These are phyloP conservation scores for Candidula unifasciata DNA, from an alignment of 2,888 invertebrate species.

Conservation along the genomic window DNA sequence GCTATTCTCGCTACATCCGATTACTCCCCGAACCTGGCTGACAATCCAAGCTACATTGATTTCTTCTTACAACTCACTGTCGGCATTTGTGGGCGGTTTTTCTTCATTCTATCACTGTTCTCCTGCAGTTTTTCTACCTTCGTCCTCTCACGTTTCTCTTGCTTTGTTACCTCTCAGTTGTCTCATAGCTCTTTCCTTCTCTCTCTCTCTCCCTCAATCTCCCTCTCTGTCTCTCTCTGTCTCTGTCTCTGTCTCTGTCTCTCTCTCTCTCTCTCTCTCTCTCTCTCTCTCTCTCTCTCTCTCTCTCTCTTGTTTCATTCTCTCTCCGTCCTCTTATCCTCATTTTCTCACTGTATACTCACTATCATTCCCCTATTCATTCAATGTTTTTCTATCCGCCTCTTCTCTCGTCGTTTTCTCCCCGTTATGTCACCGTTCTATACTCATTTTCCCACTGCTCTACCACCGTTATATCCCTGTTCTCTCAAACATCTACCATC, in stretches of 20 bases:
- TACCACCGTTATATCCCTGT: no score
- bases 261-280: not conserved
- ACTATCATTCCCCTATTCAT: not conserved
- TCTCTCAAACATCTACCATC: no score
- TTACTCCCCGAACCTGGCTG: not conserved
- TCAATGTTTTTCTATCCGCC: not conserved
- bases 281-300: not conserved
- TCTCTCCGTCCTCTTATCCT: not conserved
- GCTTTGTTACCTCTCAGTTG: no score
- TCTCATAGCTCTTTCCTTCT: not conserved
- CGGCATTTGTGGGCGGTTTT: not conserved
- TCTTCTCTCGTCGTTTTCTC: not conserved
- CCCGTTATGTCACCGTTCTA: no score
- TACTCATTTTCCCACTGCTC: no score
- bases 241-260: slow-evolving; percentile 7
- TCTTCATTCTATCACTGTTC: not conserved
- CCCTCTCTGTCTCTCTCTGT: slow-evolving; percentile 3
- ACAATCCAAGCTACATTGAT: not conserved
- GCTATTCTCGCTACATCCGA: no score
- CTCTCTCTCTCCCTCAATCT: slow-evolving; percentile 5
- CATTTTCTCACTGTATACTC: not conserved
- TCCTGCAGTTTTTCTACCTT: not conserved
- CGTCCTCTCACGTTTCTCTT: no score
- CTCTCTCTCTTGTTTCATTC: not conserved
- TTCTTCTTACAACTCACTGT: not conserved